Evolutionary conservation across 2,113 vertebrate species (phyloP), one percentile per base, ranked within the genome.

Genomic region (Aphelocoma coerulescens): DNA sequence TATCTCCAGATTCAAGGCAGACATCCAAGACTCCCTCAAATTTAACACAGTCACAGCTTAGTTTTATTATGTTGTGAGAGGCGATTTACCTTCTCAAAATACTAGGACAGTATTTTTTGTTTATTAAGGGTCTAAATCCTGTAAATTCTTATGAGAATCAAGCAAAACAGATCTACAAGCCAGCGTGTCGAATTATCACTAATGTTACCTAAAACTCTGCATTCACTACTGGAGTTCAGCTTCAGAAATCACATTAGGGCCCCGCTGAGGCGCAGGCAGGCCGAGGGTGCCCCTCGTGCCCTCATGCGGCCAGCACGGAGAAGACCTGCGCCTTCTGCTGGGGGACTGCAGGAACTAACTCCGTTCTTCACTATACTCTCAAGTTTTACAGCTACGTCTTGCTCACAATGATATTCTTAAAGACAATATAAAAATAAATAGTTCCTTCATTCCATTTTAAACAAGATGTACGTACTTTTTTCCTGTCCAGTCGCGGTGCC

Each of bases 401-500:
- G 14, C 33, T 48, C 19, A 28, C 46, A 11, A 1, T 15, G 0
- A 55, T 14, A 46, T 26, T 43, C 11, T 44, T 66, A 22, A 10
- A 76, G 32, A 32, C 62, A 52, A 68, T 1, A 74, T 1, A 22
- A 46, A 81, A 90, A 32, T 0, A 37, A 65, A 30, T 0, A 48
- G 11, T 30, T 46, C 2, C 10, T 9, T 35, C 32, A 11, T 11
- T 48, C 46, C 3, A 33, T 49, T 69, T 30, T 12, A 35, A 74
- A 48, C 13, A 65, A 28, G 7, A 67, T 43, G n/a, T 8, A 97
- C 97, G 88, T 95, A 99, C 99, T 98, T 99, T 99, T 98, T 99
- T 99, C 88, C 99, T 99, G 98, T 99, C 99, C 41, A 99, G 99
- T 75, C 99, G 98, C 1, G 99, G 99, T 84, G 99, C 99, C 88